Conservation (phyloP, 30 jellyfish, hydroid and myxozoan species). For the Morbakka virulenta region DNA sequence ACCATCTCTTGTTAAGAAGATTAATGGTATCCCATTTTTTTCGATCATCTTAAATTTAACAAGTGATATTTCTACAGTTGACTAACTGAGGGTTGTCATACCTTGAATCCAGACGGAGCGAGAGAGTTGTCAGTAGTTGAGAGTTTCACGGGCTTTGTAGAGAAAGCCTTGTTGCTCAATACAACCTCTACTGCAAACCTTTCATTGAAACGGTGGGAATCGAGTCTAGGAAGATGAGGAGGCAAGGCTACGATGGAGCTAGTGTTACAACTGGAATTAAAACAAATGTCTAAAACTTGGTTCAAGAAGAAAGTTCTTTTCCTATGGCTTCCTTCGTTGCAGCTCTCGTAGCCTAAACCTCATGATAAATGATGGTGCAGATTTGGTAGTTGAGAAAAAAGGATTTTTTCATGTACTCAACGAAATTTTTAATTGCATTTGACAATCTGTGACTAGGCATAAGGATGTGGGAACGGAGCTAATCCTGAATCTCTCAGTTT, state of each 20-base stretch:
- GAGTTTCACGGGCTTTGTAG: too few species aligned
- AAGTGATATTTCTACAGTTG: conserved; percentile 17
- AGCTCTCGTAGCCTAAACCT: neutral
- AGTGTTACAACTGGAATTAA: neutral
- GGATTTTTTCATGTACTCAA: neutral
- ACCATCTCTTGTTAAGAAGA: conserved; percentile 19
- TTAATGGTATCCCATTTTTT: conserved; percentile 1
- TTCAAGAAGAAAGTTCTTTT: neutral
- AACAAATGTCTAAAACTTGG: neutral
- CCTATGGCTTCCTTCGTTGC: neutral
- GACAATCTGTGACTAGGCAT: conserved; percentile 6
- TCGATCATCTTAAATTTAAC: conserved; percentile 16
- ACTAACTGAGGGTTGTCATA: conserved; percentile 19
- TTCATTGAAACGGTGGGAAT: too few species aligned
- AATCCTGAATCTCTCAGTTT: conserved; percentile 13
- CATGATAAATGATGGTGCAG: neutral
- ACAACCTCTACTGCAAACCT: too few species aligned
- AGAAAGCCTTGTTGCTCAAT: too few species aligned
- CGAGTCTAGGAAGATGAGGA: neutral
- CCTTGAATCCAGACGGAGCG: conserved; percentile 1
- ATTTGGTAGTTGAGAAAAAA: neutral
- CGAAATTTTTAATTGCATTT: neutral
- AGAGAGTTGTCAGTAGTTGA: conserved; percentile 6
- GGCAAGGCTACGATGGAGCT: neutral
- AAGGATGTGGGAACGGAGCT: conserved; percentile 2